A percentile compares a stretch with the other conserved stretches of the same genome.
Evolutionary conservation across 2,888 invertebrate genomes (phyloP).

Genomic region (Sabatieria punctata): DNA sequence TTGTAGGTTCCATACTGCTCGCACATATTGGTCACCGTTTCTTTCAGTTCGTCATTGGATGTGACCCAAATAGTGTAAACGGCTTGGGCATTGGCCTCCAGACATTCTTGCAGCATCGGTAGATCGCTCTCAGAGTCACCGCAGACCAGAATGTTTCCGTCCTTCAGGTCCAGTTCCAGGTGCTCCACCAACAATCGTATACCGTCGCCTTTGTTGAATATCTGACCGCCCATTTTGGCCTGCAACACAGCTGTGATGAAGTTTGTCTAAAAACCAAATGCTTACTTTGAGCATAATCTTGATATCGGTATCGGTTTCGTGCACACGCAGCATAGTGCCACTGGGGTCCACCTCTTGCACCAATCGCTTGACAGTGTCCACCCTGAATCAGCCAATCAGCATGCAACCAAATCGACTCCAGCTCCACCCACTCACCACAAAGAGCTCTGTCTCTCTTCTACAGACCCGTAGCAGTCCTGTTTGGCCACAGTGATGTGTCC

Average conservation of each 20-base stretch:
- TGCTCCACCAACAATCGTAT: slow-evolving; percentile 21
- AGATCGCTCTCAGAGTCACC: slow-evolving; percentile 28
- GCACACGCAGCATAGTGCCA: too few species aligned
- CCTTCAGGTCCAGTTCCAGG: slow-evolving; percentile 20
- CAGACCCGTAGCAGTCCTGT: too few species aligned
- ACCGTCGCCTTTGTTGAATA: slow-evolving; percentile 30
- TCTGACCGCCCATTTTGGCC: slow-evolving; percentile 18
- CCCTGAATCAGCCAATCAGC: too few species aligned
- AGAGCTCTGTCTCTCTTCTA: too few species aligned
- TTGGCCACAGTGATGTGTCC: too few species aligned
- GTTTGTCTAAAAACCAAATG: slow-evolving; percentile 5
- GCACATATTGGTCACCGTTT: slow-evolving; percentile 23
- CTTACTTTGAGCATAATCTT: slow-evolving; percentile 19
- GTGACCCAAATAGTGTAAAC: slow-evolving; percentile 30
- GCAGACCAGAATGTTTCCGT: slow-evolving; percentile 25
- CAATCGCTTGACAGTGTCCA: slow-evolving; percentile 19
- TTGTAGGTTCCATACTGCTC: slow-evolving; percentile 20
- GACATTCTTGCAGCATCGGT: slow-evolving; percentile 27
- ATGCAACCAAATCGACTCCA: too few species aligned
- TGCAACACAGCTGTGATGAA: too few species aligned
- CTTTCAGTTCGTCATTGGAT: too few species aligned
- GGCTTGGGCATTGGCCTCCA: slow-evolving; percentile 19
- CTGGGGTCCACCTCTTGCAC: slow-evolving; percentile 23
- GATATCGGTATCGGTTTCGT: too few species aligned
- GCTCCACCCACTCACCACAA: too few species aligned